Percentiles rank a stretch among this genome's conserved stretches.
These are phyloP conservation scores for Diplodus puntazzo DNA, from an alignment of 2,797 vertebrate species.

Conservation along the genomic window DNA sequence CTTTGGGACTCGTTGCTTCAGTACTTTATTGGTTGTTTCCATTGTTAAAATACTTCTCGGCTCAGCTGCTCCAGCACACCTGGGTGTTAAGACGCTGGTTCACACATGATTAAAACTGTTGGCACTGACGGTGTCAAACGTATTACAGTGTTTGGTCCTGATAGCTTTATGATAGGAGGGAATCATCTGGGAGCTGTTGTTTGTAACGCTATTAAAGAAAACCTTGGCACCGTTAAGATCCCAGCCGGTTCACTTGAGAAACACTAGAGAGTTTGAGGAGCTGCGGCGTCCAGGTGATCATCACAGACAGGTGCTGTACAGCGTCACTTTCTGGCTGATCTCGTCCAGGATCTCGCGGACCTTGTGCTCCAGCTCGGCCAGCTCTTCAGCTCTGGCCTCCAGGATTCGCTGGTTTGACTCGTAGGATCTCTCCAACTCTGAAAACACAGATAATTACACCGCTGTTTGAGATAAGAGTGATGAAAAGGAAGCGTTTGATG, in stretches of 20 bases:
- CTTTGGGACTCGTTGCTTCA: slow-evolving; percentile 34
- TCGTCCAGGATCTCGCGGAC: slow-evolving; percentile 89
- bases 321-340: slow-evolving; percentile 92
- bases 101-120: background rate
- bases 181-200: slow-evolving; percentile 3
- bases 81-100: background rate
- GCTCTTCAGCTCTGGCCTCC: slow-evolving; percentile 90
- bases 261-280: background rate
- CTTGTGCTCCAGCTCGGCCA: slow-evolving; percentile 87
- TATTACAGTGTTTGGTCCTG: slow-evolving; percentile 38
- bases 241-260: background rate
- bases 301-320: slow-evolving; percentile 92
- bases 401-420: slow-evolving; percentile 90
- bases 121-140: slow-evolving; percentile 28
- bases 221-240: slow-evolving; percentile 9
- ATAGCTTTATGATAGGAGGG: slow-evolving; percentile 12
- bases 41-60: slow-evolving; percentile 40
- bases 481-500: too few species aligned
- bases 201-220: slow-evolving; percentile 2
- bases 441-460: background rate
- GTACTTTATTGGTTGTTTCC: slow-evolving; percentile 19
- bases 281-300: background rate
- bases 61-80: background rate
- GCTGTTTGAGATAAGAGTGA: background rate
- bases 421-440: slow-evolving; percentile 93